Percentiles rank a stretch among this genome's conserved stretches.
phyloP scores from a whole-genome alignment of 2,113 vertebrate species.

The Grallaria varia region DNA sequence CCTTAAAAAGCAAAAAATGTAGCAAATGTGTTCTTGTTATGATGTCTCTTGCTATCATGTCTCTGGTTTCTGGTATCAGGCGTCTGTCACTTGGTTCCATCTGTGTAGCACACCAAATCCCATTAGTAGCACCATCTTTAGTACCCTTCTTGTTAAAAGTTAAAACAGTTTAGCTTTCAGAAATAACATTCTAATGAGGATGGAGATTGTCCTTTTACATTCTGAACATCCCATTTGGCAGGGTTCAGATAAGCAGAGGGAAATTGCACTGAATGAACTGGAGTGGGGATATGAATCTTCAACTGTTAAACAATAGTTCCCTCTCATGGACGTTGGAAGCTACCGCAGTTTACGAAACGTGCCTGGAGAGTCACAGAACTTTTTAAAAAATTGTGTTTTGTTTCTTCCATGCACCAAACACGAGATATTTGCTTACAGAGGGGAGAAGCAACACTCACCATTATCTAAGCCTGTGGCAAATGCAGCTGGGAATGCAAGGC shows the following conservation, averaged over 20 bases:
- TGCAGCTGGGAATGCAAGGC: neutral
- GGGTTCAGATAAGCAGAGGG: conserved; percentile 47
- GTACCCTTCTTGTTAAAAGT: conserved; percentile 41
- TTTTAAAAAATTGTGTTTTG: neutral
- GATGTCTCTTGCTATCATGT: neutral
- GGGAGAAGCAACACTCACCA: neutral
- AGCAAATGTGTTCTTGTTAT: neutral
- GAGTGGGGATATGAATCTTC: neutral
- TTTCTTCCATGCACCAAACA: neutral
- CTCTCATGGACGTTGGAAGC: conserved; percentile 64
- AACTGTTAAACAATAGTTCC: conserved; percentile 78
- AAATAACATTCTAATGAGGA: conserved; percentile 43
- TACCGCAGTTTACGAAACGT: neutral
- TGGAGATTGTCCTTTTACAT: conserved; percentile 39
- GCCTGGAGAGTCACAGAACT: neutral
- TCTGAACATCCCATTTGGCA: conserved; percentile 59
- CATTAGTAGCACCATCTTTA: conserved; percentile 28
- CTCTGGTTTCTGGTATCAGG: neutral
- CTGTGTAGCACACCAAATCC: conserved; percentile 6
- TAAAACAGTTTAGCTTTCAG: conserved; percentile 45
- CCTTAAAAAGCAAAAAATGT: neutral
- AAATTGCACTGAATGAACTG: neutral
- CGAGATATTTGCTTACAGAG: rapidly evolving
- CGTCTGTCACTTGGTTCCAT: neutral
- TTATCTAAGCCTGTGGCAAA: neutral